These are phyloP conservation scores for Drosophila parabipectinata DNA, from an alignment of 1,140 invertebrate genomes.

Conservation along the genomic window DNA sequence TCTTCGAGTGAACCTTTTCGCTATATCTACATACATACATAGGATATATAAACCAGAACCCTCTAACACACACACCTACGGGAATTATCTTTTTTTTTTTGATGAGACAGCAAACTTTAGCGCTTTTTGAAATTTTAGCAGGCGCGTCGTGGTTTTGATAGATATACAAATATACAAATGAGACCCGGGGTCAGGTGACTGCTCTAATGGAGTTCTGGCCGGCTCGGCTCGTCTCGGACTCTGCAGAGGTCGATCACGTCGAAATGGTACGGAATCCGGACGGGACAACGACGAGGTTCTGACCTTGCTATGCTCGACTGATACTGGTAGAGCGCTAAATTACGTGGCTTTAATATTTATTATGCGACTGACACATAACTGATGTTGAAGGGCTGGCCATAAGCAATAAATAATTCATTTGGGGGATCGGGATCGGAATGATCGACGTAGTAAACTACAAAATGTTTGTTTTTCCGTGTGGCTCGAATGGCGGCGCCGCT, in stretches of 20 bases:
- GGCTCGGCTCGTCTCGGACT: constrained; percentile 8
- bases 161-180: constrained; percentile 18
- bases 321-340: constrained; percentile 19
- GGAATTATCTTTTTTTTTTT: constrained; percentile 45
- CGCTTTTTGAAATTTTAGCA: constrained; percentile 58
- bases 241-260: constrained; percentile 36
- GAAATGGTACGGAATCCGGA: constrained; percentile 24
- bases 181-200: constrained; percentile 41
- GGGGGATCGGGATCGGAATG: constrained; percentile 8
- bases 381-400: constrained; percentile 46
- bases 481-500: constrained; percentile 15
- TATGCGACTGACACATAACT: constrained; percentile 44
- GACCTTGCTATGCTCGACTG: constrained; percentile 32
- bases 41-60: constrained; percentile 5
- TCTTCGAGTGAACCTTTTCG: constrained; percentile 31
- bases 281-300: constrained; percentile 37
- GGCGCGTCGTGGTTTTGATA: constrained; percentile 10
- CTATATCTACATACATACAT: neutral
- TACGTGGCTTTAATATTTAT: constrained; percentile 38
- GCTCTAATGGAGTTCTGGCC: constrained; percentile 25
- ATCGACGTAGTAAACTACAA: constrained; percentile 23
- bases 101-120: constrained; percentile 38
- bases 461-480: constrained; percentile 46
- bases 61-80: constrained; percentile 9
- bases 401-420: constrained; percentile 62